Evolutionary conservation across 2,113 vertebrate genomes (phyloP).

Genomic region (Burhinus bistriatus): DNA sequence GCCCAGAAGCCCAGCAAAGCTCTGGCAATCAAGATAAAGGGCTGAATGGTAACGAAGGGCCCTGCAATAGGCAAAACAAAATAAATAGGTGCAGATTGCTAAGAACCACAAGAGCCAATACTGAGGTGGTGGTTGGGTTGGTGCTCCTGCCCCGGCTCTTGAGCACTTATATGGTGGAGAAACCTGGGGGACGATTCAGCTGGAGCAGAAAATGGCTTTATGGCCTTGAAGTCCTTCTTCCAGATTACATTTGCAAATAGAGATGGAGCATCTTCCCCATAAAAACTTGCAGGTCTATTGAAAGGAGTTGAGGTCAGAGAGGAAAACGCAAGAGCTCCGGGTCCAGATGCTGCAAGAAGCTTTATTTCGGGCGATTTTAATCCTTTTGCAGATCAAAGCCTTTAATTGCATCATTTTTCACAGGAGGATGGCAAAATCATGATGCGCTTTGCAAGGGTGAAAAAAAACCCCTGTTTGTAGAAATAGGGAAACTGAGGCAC

Average conservation of each 20-base stretch:
- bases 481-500: not conserved
- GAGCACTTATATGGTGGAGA: not conserved
- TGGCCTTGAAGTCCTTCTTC: not conserved
- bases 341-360: not conserved
- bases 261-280: not conserved
- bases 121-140: not conserved
- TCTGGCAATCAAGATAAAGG: slow-evolving; percentile 6
- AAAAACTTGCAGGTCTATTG: fast-evolving
- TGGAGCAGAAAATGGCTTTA: not conserved
- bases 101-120: not conserved
- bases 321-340: not conserved
- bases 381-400: not conserved
- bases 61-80: not conserved
- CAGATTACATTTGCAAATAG: not conserved
- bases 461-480: fast-evolving
- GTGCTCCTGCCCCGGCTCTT: not conserved
- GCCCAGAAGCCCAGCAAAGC: not conserved
- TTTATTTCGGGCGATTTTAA: not conserved
- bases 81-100: not conserved
- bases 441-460: not conserved
- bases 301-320: not conserved
- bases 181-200: not conserved
- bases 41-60: not conserved
- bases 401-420: not conserved
- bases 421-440: not conserved